Conservation (phyloP, 2,888 invertebrate genomes). For the Dugesia japonica region DNA sequence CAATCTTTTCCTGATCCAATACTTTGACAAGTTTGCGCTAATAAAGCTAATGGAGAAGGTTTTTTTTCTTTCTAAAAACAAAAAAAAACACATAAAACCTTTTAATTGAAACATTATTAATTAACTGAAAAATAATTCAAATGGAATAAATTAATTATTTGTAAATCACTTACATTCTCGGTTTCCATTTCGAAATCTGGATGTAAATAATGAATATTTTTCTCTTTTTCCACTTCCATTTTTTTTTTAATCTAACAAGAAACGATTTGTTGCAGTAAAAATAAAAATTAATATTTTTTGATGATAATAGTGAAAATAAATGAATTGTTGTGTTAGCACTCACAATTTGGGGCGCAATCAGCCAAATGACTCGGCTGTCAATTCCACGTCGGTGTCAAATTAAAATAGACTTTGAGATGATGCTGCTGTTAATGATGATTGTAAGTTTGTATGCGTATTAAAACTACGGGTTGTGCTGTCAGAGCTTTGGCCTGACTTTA, state of each 20-base stretch:
- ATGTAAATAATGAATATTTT: not conserved
- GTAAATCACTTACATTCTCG: not conserved
- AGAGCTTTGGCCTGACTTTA: not conserved
- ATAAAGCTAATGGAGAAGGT: not conserved
- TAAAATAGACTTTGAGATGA: slow-evolving; percentile 20
- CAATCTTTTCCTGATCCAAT: not conserved
- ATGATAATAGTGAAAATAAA: not conserved
- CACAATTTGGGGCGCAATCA: not conserved
- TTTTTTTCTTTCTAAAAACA: not conserved
- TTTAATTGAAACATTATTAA: too few relatives aligned
- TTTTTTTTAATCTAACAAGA: not conserved
- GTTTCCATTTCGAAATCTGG: not conserved
- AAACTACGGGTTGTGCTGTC: not conserved
- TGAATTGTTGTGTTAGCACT: not conserved
- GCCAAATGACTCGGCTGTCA: slow-evolving; percentile 16
- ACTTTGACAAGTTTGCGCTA: not conserved
- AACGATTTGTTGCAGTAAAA: not conserved
- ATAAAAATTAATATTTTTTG: not conserved
- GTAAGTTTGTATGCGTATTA: not conserved
- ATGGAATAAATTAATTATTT: too few relatives aligned
- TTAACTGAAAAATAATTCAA: too few relatives aligned
- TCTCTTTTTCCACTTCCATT: not conserved
- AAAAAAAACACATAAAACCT: too few relatives aligned
- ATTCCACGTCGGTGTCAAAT: slow-evolving; percentile 4
- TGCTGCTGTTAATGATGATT: slow-evolving; percentile 7